Evolutionary conservation across 2,888 invertebrate species (phyloP), one percentile per base, ranked within the genome.

Genomic region (Synanthedon myopaeformis): DNA sequence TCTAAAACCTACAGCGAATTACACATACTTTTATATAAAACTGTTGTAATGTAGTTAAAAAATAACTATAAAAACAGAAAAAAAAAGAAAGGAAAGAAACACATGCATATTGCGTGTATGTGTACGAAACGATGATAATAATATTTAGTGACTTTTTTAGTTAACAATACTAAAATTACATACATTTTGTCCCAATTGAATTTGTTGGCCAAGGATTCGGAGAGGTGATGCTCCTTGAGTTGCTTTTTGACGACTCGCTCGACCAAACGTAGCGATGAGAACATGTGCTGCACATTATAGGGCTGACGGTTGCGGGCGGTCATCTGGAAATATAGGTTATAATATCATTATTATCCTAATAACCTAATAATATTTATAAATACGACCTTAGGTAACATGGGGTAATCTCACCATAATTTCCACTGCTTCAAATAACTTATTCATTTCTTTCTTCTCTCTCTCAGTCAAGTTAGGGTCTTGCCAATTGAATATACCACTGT

Each of bases 181-280:
- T 55, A 84, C 84, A 85, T 55, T 61, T 75, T 79, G 0, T 83
- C 74, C 86, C 87, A 87, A 42, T 80, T 59, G 64, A 87, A 87
- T 58, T 76, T 84, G 5, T 67, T 60, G 0, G 85, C 84, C 23
- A 87, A 57, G 0, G 68, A 59, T 52, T 82, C 79, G 0, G 86
- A 84, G 10, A 86, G 69, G 60, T 80, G 82, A 0, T 80, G 78
- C 42, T 84, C 83, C 51, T 81, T 83, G 3, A 83, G 53, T 45
- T 82, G 84, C 48, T 87, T 85, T 60, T 83, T 83, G 1, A 86
- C 67, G 0, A 75, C 79, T 17, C 84, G 60, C 55, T 85, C 83
- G 10, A 86, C 76, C 14, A 80, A 54, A 0, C 83, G 69, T 2
- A 86, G 59, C 0, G 79, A 73, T 0, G 79, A 69, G 64, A 82